Base-by-base conservation (phyloP, 2,113 vertebrate genomes). In the Syngnathus scovelli region DNA sequence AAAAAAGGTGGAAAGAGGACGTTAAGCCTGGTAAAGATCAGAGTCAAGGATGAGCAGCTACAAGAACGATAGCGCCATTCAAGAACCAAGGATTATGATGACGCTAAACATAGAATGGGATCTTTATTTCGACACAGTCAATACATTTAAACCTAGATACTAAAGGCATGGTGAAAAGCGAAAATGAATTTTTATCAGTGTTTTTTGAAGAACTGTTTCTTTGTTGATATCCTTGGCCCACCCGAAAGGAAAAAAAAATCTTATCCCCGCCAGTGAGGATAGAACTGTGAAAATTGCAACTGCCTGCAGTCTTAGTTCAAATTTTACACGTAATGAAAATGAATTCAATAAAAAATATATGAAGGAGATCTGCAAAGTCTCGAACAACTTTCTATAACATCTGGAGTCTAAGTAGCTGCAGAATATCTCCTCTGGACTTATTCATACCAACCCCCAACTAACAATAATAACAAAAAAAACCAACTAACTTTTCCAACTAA, bases 1-100 rank as follows among this genome's bases (percentile, higher is more conserved):
- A 62, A 83, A 86, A 86, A 83, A 76, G 74, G 73, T 83, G 72
- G 82, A 75, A 80, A 74, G 61, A 63, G 72, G 61, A 61, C 16
- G 61, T 61, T 39, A 33, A 8, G 66, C 64, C 66, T 55, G 68
- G 70, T 66, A 66, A 36, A 70, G 66, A 84, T 82, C 80, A 82
- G 71, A 83, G 77, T 60, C 65, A 58, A 58, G 69, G 70, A 77
- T 63, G 68, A 76, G 61, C 63, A 1, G n/a, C 61, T 46, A 37
- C 63, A 79, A 54, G 67, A 75, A 81, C 46, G 67, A 76, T 48
- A 18, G 62, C 71, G 51, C 75, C 51, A 39, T 68, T 72, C 70
- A 55, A 72, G 78, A 81, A 59, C 23, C 62, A 74, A 81, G 71
- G 79, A 74, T 68, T 61, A 54, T 37, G 66, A 68, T 27, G 52